Percentiles rank a stretch among this genome's conserved stretches.
These are phyloP conservation scores for Drosophila nikananu DNA, from an alignment of 1,140 invertebrate genomes.

Conservation along the genomic window DNA sequence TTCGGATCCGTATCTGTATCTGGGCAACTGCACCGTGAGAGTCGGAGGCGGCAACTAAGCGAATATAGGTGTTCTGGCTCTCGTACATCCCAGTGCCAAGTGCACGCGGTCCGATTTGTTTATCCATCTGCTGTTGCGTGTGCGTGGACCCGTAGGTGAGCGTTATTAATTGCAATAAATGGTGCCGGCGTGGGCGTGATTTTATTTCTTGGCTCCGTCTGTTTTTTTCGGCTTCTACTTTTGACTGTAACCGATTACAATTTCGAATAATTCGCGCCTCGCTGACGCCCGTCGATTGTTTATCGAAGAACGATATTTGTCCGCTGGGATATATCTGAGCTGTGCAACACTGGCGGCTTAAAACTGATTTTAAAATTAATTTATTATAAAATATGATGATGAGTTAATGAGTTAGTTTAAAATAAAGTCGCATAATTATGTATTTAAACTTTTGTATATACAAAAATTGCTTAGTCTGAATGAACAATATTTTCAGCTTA, in stretches of 20 bases:
- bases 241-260: background rate
- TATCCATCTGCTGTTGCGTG: slow-evolving; percentile 47
- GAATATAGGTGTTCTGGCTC: slow-evolving; percentile 35
- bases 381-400: background rate
- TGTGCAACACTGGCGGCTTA: slow-evolving; percentile 4
- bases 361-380: background rate
- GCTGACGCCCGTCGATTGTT: background rate
- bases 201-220: slow-evolving; percentile 6
- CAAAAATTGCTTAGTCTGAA: background rate
- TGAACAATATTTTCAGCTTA: background rate
- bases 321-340: background rate
- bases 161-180: slow-evolving; percentile 73
- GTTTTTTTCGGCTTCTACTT: background rate
- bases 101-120: slow-evolving; percentile 66
- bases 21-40: slow-evolving; percentile 62
- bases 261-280: slow-evolving; percentile 19
- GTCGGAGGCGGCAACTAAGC: slow-evolving; percentile 49
- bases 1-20: slow-evolving; percentile 3
- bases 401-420: no score
- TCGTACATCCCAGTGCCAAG: slow-evolving; percentile 29
- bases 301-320: slow-evolving; percentile 1
- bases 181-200: slow-evolving; percentile 44
- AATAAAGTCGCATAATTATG: background rate
- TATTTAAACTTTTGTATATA: background rate
- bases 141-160: slow-evolving; percentile 30